Evolutionary conservation across 2,797 vertebrate genomes (phyloP).

Genomic region (Spea hammondii): DNA sequence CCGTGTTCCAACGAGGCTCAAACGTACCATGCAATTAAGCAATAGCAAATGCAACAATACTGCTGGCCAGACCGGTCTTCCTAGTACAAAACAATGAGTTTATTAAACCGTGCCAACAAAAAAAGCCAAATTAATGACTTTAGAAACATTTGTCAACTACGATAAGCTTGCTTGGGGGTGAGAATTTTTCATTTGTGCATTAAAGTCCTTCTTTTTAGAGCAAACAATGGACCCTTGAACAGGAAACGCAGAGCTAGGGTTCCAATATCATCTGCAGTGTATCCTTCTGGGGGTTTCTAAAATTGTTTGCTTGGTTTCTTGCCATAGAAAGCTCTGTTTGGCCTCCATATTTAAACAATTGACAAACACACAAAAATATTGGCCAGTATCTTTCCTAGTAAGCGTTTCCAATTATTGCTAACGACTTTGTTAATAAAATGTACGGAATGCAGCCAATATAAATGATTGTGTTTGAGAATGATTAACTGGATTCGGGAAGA

Average conservation of each 20-base stretch:
- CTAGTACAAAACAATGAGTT: conserved; percentile 36
- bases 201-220: conserved; percentile 25
- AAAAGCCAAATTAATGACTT: conserved; percentile 23
- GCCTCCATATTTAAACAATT: conserved; percentile 28
- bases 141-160: conserved; percentile 34
- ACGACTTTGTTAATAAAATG: not conserved
- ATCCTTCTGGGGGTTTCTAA: not conserved
- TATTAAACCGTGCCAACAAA: conserved; percentile 39
- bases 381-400: conserved; percentile 25
- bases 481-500: no score
- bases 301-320: conserved; percentile 18
- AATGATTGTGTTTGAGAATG: not conserved
- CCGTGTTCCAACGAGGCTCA: conserved; percentile 27
- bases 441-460: not conserved
- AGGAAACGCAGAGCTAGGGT: not conserved
- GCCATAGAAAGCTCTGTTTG: conserved; percentile 25
- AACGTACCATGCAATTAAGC: conserved; percentile 20
- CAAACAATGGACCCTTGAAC: conserved; percentile 17
- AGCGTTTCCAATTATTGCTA: conserved; percentile 27
- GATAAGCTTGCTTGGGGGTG: conserved; percentile 19
- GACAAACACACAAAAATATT: conserved; percentile 31
- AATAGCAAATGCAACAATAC: conserved; percentile 18
- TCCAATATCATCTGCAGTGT: conserved; percentile 14
- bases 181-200: conserved; percentile 18
- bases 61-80: conserved; percentile 27